Conservation (phyloP, 1,140 invertebrate species). For the Aphaenogaster rudis region DNA sequence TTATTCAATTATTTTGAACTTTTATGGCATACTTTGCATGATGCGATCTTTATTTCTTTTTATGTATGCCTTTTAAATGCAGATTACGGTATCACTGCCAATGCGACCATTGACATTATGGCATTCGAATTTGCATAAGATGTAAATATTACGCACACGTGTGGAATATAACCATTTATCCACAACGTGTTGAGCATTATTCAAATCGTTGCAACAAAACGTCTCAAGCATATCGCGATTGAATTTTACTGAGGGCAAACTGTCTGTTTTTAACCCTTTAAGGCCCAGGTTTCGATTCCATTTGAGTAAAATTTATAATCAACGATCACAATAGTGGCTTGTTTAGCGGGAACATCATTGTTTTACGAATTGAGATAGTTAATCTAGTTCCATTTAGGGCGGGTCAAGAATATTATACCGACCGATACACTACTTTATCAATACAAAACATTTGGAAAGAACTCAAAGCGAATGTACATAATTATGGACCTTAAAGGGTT, state of each 20-base stretch:
- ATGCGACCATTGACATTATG: not conserved
- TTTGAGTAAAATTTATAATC: no score
- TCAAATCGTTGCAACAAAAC: slow-evolving; percentile 30
- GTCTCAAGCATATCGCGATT: slow-evolving; percentile 3
- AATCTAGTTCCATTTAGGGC: no score
- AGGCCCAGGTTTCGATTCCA: no score
- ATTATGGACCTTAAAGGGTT: no score
- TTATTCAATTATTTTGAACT: slow-evolving; percentile 27
- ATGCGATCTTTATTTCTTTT: slow-evolving; percentile 2
- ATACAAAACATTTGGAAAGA: no score
- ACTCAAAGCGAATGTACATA: no score
- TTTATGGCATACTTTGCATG: not conserved
- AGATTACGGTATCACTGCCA: slow-evolving; percentile 42
- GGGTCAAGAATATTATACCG: no score
- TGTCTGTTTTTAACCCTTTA: not conserved
- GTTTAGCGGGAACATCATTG: no score
- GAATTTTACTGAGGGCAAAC: not conserved
- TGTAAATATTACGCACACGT: slow-evolving; percentile 27
- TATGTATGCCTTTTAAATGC: slow-evolving; percentile 5
- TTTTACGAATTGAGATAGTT: no score
- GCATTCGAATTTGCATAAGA: slow-evolving; percentile 56
- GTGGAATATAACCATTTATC: slow-evolving; percentile 35
- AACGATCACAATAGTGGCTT: no score
- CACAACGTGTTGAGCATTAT: slow-evolving; percentile 55
- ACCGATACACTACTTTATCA: no score